Conservation (phyloP, 2,797 vertebrate species). For the Spheniscus humboldti region DNA sequence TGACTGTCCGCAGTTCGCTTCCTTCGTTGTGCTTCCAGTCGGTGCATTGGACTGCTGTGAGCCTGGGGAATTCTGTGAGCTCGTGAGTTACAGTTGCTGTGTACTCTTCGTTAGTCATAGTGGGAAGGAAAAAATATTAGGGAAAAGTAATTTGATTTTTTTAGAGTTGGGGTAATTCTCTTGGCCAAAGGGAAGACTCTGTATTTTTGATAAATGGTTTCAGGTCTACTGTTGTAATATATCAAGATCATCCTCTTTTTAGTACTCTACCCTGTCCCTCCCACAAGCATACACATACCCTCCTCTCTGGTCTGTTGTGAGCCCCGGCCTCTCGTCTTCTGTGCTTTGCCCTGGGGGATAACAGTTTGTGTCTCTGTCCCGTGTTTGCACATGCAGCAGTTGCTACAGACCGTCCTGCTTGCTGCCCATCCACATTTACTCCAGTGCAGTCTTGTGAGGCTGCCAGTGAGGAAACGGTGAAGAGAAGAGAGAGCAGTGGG, state of each 20-base stretch:
- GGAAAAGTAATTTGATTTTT: background rate
- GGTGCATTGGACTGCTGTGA: background rate
- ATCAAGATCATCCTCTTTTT: background rate
- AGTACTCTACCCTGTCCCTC: background rate
- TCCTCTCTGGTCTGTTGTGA: background rate
- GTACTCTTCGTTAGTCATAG: background rate
- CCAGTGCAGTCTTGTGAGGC: background rate
- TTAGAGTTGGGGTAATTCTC: background rate
- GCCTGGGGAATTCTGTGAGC: background rate
- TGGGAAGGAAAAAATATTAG: background rate
- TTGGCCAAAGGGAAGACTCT: background rate
- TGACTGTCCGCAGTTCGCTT: rapidly evolving
- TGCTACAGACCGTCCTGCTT: background rate
- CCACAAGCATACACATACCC: rapidly evolving
- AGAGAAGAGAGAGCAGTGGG: background rate
- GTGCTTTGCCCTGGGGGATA: background rate
- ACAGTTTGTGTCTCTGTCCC: background rate
- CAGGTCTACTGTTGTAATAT: background rate
- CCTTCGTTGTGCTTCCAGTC: background rate
- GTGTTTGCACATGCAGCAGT: background rate
- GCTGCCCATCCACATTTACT: background rate
- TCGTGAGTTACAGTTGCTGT: background rate
- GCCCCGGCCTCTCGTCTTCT: background rate
- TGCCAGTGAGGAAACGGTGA: background rate
- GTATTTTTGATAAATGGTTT: background rate